Evolutionary conservation across 2,113 vertebrate genomes (phyloP).

Genomic region (Sebastes schlegelii): DNA sequence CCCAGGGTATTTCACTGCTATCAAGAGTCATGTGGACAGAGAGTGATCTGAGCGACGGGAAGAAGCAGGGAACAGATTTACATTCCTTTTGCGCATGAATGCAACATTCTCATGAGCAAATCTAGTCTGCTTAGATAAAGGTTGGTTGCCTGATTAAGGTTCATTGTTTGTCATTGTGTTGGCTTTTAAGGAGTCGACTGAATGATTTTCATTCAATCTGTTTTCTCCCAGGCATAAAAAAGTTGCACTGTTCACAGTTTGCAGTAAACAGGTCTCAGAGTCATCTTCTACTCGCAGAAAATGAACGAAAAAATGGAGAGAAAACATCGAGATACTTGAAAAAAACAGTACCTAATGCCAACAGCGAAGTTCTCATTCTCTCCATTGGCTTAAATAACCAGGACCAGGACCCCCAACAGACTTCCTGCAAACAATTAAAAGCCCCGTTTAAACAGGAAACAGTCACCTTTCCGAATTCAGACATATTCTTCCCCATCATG

Average conservation of each 20-base stretch:
- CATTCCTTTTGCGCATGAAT: too few relatives aligned
- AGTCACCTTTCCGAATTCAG: too few relatives aligned
- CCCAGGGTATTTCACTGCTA: constrained; percentile 28
- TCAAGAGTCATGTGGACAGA: background rate
- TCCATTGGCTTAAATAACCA: too few relatives aligned
- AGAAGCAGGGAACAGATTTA: constrained; percentile 1
- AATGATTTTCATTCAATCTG: background rate
- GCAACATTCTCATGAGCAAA: background rate
- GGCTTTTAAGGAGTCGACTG: background rate
- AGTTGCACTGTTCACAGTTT: background rate
- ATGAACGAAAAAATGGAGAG: background rate
- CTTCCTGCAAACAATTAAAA: too few relatives aligned
- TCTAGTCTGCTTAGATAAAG: background rate
- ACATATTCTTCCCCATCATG: too few relatives aligned
- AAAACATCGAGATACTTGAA: background rate
- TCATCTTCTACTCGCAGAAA: background rate
- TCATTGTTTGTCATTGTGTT: background rate
- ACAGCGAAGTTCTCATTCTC: too few relatives aligned
- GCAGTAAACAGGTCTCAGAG: background rate
- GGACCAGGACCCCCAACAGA: too few relatives aligned
- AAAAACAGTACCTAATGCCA: too few relatives aligned
- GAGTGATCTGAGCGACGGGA: constrained; percentile 12
- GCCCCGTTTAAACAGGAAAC: too few relatives aligned
- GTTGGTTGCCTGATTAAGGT: background rate
- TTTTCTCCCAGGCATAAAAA: background rate